phyloP scores from a whole-genome alignment of 2,888 invertebrate species.

The Geophilus truncorum region DNA sequence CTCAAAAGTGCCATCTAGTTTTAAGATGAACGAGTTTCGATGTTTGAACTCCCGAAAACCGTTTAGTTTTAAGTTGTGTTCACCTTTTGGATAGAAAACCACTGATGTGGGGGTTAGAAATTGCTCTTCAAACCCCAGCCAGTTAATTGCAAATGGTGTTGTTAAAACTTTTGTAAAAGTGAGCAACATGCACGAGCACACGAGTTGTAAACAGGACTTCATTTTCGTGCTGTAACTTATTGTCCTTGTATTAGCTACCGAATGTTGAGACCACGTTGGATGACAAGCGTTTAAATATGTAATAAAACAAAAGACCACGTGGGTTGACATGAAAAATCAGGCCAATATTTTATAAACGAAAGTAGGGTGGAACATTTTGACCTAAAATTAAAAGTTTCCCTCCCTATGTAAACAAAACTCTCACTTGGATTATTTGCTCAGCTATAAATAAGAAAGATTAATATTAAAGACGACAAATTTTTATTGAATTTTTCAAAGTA shows the following conservation, averaged over 20 bases:
- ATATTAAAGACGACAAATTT: not conserved
- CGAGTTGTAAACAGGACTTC: not conserved
- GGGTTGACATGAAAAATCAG: constrained; percentile 18
- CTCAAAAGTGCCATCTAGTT: no score
- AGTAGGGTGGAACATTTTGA: constrained; percentile 21
- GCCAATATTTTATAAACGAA: constrained; percentile 21
- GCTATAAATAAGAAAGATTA: not conserved
- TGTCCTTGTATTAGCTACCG: not conserved
- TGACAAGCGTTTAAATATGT: constrained; percentile 4
- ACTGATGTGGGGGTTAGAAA: not conserved
- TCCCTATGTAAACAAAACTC: constrained; percentile 17
- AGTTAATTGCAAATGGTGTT: not conserved
- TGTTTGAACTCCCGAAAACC: no score
- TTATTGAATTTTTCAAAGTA: not conserved
- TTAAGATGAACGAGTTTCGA: no score
- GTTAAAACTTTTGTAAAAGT: not conserved
- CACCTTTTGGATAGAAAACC: not conserved
- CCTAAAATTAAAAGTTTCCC: constrained; percentile 13
- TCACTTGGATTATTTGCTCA: not conserved
- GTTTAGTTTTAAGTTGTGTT: not conserved
- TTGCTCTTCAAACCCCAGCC: not conserved
- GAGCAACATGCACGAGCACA: not conserved
- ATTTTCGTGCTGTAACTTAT: not conserved
- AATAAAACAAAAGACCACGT: constrained; percentile 18
- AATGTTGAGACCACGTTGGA: not conserved